These are phyloP conservation scores for Lithophane ornitopus DNA, from an alignment of 2,888 invertebrate genomes.

Conservation along the genomic window DNA sequence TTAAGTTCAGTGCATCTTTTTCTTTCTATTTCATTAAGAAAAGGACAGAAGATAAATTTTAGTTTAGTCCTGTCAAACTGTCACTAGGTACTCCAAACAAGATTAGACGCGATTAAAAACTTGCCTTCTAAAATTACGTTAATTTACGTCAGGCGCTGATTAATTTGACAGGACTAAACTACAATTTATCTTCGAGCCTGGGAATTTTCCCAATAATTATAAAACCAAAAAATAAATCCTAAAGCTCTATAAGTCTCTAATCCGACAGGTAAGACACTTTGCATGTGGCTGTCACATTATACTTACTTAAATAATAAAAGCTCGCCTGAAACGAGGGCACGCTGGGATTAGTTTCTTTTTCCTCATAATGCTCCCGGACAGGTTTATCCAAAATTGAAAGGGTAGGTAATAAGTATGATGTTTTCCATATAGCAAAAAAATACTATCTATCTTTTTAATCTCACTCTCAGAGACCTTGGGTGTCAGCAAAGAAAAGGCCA, in stretches of 20 bases:
- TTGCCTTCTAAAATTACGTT: no score
- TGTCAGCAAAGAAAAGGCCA: background rate
- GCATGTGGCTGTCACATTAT: constrained; percentile 6
- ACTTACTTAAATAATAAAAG: background rate
- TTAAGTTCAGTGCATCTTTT: no score
- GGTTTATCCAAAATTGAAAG: constrained; percentile 13
- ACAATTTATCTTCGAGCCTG: no score
- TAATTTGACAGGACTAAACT: no score
- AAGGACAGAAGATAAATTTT: no score
- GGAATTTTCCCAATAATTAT: background rate
- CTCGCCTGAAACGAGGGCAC: background rate
- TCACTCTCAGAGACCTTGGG: no score
- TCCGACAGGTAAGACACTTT: background rate
- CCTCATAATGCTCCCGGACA: background rate
- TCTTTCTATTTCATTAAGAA: no score
- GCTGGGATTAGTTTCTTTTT: constrained; percentile 10
- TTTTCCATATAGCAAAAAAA: background rate
- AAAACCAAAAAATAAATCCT: background rate
- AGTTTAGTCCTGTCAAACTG: no score
- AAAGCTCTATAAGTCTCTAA: background rate
- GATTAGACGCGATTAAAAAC: no score
- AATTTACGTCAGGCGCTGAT: no score
- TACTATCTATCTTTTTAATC: no score
- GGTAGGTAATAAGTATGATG: background rate
- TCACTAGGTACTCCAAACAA: no score